Base-by-base conservation (phyloP, 2,113 vertebrate species). In the Gasterosteus nipponicus region DNA sequence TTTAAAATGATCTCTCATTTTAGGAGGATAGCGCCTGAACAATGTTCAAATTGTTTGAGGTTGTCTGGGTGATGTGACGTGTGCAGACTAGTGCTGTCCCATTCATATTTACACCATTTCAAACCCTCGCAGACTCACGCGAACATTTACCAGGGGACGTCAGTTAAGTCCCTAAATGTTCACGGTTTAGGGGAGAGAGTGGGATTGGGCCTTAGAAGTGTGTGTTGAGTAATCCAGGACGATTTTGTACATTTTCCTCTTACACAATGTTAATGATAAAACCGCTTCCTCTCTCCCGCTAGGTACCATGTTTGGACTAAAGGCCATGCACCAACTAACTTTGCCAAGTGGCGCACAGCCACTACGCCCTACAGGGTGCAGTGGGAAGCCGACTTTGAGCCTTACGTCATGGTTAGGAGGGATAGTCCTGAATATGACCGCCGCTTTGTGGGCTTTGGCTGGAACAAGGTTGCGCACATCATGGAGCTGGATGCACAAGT, bases 301-400 rank as follows among this genome's bases (percentile, higher is more conserved):
- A 98, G 98, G 94, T 99, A 99, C 84, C 98, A 99, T 0, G 98
- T 99, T 77, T 99, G 98, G 98, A 99, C 96, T 0, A 99, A 99
- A 93, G 98, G 98, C 73, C 98, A 99, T 0, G 98, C 97, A 2
- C 98, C 98, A 51, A 99, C 98, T 0, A 99, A 99, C 88, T 99
- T 99, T 64, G 98, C 98, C 87, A 99, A 99, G 86, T 99, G 98
- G 98, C 92, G 98, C 73, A 99, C 98, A 0, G 97, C 98, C 81
- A 99, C 98, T 73, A 99, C 96, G 0, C 96, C 98, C 4, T 99
- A 99, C 91, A 94, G 89, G 2, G 98, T 99, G 6, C 96, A 99
- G 83, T 99, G 98, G 98, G 98, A 99, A 86, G 95, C 97, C 0
- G 98, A 99, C 63, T 99, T 99, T 2, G 98, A 99, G 93, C 98